Evolutionary conservation across 2,113 vertebrate genomes (phyloP).

Genomic region (Pica pica): DNA sequence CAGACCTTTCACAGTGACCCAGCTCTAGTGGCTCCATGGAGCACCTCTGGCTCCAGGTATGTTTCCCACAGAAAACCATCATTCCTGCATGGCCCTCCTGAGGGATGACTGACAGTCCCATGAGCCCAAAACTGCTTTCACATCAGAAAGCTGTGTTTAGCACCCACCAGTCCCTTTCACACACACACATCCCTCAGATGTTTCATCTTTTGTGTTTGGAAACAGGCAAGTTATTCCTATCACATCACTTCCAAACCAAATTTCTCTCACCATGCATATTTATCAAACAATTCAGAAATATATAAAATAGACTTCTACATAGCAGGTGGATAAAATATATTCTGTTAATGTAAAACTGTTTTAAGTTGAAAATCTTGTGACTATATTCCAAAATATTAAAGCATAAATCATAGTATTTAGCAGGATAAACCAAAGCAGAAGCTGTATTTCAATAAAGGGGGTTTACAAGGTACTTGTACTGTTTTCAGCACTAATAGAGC

Average conservation of each 20-base stretch:
- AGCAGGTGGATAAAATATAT: neutral
- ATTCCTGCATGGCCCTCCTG: neutral
- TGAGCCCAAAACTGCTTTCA: neutral
- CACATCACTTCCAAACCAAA: neutral
- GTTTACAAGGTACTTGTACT: conserved; percentile 30
- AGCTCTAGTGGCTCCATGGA: rapidly evolving
- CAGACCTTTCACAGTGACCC: rapidly evolving
- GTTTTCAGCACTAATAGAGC: conserved; percentile 5
- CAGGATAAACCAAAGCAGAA: conserved; percentile 61
- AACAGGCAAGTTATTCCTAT: neutral
- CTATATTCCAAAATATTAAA: conserved; percentile 59
- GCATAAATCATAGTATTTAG: conserved; percentile 65
- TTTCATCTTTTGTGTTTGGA: neutral
- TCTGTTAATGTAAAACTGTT: conserved; percentile 54
- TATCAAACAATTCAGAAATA: conserved; percentile 6
- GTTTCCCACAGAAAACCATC: neutral
- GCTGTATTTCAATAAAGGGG: conserved; percentile 59
- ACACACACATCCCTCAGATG: neutral
- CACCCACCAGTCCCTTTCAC: neutral
- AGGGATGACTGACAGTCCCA: neutral
- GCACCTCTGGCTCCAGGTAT: neutral
- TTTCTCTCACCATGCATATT: neutral
- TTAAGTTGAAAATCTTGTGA: conserved; percentile 51
- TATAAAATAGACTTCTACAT: neutral
- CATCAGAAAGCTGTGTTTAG: neutral